Percentiles rank a stretch among this genome's conserved stretches.
These are phyloP conservation scores for Tetrapedia diversipes DNA, from an alignment of 2,888 invertebrate genomes.

Conservation along the genomic window DNA sequence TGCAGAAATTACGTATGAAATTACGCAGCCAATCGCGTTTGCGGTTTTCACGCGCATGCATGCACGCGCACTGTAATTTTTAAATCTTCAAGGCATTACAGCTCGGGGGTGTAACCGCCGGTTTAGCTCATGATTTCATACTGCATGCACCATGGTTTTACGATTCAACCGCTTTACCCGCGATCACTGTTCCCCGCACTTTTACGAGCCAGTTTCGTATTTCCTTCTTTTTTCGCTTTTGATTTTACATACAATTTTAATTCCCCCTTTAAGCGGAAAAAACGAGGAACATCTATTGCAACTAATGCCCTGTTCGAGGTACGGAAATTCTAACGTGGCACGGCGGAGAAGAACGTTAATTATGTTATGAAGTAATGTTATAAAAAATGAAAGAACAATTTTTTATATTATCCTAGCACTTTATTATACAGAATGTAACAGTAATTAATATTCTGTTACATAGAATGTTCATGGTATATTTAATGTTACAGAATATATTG, in stretches of 20 bases:
- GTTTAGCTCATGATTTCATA: constrained; percentile 57
- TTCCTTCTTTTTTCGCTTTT: not conserved
- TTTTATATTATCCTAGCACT: too few species aligned
- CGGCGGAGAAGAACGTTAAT: not conserved
- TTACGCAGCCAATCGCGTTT: not conserved
- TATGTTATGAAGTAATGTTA: too few species aligned
- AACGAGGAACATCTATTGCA: not conserved
- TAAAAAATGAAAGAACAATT: too few species aligned
- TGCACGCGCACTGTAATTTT: constrained; percentile 25
- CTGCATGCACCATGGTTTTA: constrained; percentile 51
- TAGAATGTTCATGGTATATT: too few species aligned
- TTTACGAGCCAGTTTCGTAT: constrained; percentile 23
- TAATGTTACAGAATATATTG: too few species aligned
- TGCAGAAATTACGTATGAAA: not conserved
- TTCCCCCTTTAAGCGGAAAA: constrained; percentile 17
- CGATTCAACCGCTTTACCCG: constrained; percentile 50
- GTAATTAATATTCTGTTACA: too few species aligned
- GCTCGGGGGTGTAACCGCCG: constrained; percentile 48
- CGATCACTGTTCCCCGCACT: constrained; percentile 40
- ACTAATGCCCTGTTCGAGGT: not conserved
- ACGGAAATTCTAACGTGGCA: not conserved
- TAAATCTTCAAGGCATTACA: constrained; percentile 46
- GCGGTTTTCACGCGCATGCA: not conserved
- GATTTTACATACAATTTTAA: constrained; percentile 28
- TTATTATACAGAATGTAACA: too few species aligned